Base-by-base conservation (phyloP, 2,797 vertebrate genomes). In the Phoxinus dragarum region DNA sequence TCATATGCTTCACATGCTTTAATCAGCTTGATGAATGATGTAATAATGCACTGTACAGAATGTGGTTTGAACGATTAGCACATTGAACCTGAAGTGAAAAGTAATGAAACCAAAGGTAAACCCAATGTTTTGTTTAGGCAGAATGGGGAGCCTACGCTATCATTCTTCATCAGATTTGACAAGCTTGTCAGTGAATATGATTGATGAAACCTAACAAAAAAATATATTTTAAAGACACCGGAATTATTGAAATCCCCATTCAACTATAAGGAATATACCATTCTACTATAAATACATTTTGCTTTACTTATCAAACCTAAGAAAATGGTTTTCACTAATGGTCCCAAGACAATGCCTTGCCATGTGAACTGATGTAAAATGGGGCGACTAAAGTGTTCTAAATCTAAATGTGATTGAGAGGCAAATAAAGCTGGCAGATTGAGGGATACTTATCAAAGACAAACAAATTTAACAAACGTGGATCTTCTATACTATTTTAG, bases 381-480 rank as follows among this genome's bases (percentile, higher is more conserved):
- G 3, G 21, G 21, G 23, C 2, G 6, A 3, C 59, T 83, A 12
- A n/a, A 66, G 59, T 75, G 42, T 61, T 23, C 21, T 66, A 56
- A 40, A 71, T 69, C 66, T n/a, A 56, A 42, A 38, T 17, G 12
- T 52, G 68, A 72, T 44, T 72, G 80, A 56, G 10, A 56, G 14
- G 34, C 47, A 31, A 54, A 81, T 59, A 73, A 31, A 66, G 56
- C 19, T 36, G n/a, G 12, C 27, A 64, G 27, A 61, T n/a, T 64
- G 40, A 74, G 34, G 54, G 54, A 74, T 74, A 17, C 40, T 79
- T 47, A 79, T 54, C 40, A 47, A 82, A 64, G 71, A 66, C 44
- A 61, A 61, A 71, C 69, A 64, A 38, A 74, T 83, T 74, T 66
- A 8, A 52, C 38, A 82, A 82, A 34, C 0, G 6, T 7, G 12